phyloP scores from a whole-genome alignment of 2,797 vertebrate genomes.

The Sebastes glaucus region DNA sequence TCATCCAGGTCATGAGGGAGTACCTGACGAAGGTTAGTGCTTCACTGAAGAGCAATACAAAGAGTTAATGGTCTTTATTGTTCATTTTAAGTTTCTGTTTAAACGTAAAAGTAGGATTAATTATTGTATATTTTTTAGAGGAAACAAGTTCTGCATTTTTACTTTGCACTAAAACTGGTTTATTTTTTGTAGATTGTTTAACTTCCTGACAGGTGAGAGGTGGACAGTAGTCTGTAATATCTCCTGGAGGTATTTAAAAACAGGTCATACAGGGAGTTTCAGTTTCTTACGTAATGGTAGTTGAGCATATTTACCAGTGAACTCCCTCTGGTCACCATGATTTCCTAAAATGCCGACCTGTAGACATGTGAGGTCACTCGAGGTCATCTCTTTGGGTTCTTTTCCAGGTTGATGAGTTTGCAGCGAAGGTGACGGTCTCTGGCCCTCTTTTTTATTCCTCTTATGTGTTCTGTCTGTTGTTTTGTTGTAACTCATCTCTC shows the following conservation, averaged over 20 bases:
- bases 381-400: conserved; percentile 82
- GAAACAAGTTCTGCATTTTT: not conserved
- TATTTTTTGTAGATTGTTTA: conserved; percentile 31
- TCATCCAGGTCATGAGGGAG: conserved; percentile 94
- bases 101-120: not conserved
- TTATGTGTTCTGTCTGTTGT: conserved; percentile 73
- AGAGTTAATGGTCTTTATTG: not conserved
- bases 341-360: conserved; percentile 50
- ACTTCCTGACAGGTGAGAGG: conserved; percentile 22
- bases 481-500: conserved; percentile 76
- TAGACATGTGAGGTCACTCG: conserved; percentile 62
- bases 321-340: conserved; percentile 6
- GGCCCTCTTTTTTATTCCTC: conserved; percentile 80
- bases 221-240: conserved; percentile 13
- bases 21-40: conserved; percentile 89
- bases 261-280: not conserved
- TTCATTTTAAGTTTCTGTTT: not conserved
- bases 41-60: not conserved
- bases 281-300: not conserved
- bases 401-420: conserved; percentile 91
- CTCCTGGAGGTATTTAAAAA: conserved; percentile 23
- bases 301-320: conserved; percentile 4
- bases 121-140: not conserved
- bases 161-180: not conserved
- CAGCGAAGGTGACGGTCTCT: conserved; percentile 88